These are phyloP conservation scores for Diuraphis noxia DNA, from an alignment of 1,140 invertebrate genomes.

Conservation along the genomic window DNA sequence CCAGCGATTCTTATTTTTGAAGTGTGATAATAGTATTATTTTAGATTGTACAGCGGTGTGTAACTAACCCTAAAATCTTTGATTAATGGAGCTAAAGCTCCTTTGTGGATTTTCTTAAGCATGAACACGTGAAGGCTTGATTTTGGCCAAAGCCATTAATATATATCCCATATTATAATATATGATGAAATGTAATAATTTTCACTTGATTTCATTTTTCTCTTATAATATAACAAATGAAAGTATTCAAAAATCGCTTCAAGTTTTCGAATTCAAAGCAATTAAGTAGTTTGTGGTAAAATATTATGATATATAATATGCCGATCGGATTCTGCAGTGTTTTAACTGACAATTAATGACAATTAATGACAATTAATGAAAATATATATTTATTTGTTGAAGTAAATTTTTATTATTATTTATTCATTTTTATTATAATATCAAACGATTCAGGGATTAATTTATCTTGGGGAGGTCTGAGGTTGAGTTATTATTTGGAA, in stretches of 20 bases:
- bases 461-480: not conserved
- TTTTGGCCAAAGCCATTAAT: rapidly evolving
- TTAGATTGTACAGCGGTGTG: not conserved
- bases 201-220: not conserved
- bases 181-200: not conserved
- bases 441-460: not conserved
- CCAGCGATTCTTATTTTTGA: not conserved
- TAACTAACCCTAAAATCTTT: too few species aligned
- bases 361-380: too few species aligned
- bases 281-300: not conserved
- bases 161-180: not conserved
- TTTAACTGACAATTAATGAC: too few species aligned
- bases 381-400: not conserved
- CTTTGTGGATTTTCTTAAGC: not conserved
- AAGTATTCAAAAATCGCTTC: not conserved
- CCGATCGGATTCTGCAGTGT: not conserved
- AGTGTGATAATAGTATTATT: not conserved
- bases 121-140: not conserved
- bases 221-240: not conserved
- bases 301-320: too few species aligned
- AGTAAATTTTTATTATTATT: not conserved
- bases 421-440: not conserved
- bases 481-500: not conserved
- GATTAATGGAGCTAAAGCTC: not conserved
- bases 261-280: too few species aligned